phyloP scores from a whole-genome alignment of 2,113 vertebrate genomes.

The Gracilinanus agilis region DNA sequence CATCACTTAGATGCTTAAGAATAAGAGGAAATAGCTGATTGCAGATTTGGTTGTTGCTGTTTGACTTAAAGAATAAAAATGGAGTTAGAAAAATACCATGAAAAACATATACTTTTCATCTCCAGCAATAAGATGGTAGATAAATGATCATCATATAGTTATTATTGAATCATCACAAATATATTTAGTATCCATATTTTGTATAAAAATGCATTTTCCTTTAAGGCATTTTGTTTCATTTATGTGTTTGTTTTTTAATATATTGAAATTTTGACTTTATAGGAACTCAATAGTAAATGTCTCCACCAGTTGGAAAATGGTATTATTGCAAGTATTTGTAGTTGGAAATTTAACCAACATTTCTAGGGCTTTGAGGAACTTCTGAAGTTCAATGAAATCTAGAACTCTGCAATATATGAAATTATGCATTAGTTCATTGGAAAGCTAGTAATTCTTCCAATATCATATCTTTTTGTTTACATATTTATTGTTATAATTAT shows the following conservation, averaged over 20 bases:
- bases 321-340: not conserved
- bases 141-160: not conserved
- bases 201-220: not conserved
- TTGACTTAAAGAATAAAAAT: not conserved
- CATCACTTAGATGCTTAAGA: not conserved
- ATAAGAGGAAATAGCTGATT: not conserved
- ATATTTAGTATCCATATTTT: not conserved
- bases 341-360: not conserved
- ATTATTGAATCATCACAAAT: not conserved
- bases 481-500: not conserved
- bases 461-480: not conserved
- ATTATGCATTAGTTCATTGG: not conserved
- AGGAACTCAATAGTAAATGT: not conserved
- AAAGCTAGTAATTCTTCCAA: not conserved
- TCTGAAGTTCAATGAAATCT: conserved; percentile 3
- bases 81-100: not conserved
- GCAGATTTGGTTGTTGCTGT: not conserved
- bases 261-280: not conserved
- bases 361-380: not conserved
- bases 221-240: not conserved
- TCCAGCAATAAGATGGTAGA: not conserved
- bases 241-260: conserved; percentile 3
- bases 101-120: not conserved
- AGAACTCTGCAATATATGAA: not conserved
- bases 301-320: not conserved